These are phyloP conservation scores for Microplitis demolitor DNA, from an alignment of 1,140 invertebrate species.

Conservation along the genomic window DNA sequence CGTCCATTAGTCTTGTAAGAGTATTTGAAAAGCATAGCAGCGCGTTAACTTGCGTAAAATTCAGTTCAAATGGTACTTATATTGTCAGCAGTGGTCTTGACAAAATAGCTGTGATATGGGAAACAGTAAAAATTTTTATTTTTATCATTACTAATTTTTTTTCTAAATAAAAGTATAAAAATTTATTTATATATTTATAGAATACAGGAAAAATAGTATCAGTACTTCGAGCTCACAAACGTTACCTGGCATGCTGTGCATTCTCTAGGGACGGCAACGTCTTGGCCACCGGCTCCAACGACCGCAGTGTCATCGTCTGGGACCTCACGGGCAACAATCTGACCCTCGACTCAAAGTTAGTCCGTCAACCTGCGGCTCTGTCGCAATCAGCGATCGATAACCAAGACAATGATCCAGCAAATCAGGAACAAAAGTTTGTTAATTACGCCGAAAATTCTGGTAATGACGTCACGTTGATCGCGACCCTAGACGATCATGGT, in stretches of 20 bases:
- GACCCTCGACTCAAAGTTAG: constrained; percentile 58
- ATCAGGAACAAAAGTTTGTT: constrained; percentile 57
- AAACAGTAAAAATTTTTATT: constrained; percentile 54
- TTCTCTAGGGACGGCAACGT: constrained; percentile 70
- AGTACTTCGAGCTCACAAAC: constrained; percentile 66
- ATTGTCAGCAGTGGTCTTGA: constrained; percentile 72
- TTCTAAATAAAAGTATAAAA: constrained; percentile 1
- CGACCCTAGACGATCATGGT: constrained; percentile 61
- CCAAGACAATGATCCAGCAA: constrained; percentile 22
- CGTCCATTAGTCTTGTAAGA: constrained; percentile 41
- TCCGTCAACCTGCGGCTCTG: constrained; percentile 32
- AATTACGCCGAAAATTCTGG: constrained; percentile 52
- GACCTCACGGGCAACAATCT: constrained; percentile 62
- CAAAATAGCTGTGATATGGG: constrained; percentile 74
- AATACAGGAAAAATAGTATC: constrained; percentile 51
- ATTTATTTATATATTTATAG: constrained; percentile 29
- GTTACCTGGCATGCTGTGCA: constrained; percentile 76
- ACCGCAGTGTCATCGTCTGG: constrained; percentile 73
- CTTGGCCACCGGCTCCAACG: constrained; percentile 76
- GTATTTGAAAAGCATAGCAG: constrained; percentile 56
- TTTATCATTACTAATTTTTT: constrained; percentile 8
- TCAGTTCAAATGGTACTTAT: constrained; percentile 65
- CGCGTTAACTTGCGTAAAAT: constrained; percentile 69
- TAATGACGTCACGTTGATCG: constrained; percentile 57
- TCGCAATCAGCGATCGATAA: constrained; percentile 31